phyloP scores from a whole-genome alignment of 2,797 vertebrate genomes.

The Sarcophilus harrisii region DNA sequence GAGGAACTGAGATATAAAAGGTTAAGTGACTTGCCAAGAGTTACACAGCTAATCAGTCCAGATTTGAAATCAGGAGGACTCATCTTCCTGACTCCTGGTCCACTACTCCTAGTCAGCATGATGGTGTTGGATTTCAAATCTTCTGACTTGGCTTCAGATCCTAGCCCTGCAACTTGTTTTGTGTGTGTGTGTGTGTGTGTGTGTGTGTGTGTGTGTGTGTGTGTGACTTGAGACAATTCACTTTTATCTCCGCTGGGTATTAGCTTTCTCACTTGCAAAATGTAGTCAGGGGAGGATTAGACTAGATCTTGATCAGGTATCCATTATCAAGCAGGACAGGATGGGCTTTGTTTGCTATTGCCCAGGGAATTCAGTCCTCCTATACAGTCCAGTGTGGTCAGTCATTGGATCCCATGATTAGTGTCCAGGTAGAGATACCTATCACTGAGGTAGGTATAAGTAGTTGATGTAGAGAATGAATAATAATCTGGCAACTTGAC shows the following conservation, averaged over 20 bases:
- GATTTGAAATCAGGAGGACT: not conserved
- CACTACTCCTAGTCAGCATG: not conserved
- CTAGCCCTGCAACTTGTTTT: not conserved
- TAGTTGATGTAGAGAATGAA: not conserved
- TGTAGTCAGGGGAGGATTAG: not conserved
- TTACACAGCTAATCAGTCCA: not conserved
- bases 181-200: too few species aligned
- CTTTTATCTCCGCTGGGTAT: not conserved
- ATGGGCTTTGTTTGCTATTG: not conserved
- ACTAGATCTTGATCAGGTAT: not conserved
- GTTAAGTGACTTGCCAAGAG: not conserved
- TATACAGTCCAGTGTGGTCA: not conserved
- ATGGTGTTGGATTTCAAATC: not conserved
- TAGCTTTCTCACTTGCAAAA: accelerated
- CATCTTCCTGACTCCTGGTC: not conserved
- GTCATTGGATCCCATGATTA: not conserved
- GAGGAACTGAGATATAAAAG: not conserved
- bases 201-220: not conserved
- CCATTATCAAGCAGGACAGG: not conserved
- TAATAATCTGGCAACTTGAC: not conserved
- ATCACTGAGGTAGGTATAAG: not conserved
- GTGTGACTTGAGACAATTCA: not conserved
- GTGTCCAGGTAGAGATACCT: not conserved
- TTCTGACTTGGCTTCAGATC: not conserved
- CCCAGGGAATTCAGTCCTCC: not conserved